Conservation (phyloP, 1,140 invertebrate species). For the Belonocnema kinseyi region DNA sequence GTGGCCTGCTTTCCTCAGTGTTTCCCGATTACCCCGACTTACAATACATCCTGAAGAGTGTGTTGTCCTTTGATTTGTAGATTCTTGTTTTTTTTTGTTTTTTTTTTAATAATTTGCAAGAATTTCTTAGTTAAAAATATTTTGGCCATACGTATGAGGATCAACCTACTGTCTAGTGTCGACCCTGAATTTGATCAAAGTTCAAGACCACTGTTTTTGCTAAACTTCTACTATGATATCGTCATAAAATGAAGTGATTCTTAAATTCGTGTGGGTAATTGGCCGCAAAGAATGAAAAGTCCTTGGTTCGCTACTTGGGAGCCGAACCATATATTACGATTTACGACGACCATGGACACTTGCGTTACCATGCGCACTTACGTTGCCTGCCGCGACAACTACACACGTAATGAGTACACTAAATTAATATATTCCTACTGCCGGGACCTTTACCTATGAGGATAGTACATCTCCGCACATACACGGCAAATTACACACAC, state of each 20-base stretch:
- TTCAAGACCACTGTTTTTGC: no score
- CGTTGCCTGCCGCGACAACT: slow-evolving; percentile 28
- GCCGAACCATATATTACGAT: slow-evolving; percentile 28
- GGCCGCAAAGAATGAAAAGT: slow-evolving; percentile 24
- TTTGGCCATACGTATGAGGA: no score
- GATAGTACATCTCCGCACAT: background rate
- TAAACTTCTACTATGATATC: no score
- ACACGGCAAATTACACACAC: background rate
- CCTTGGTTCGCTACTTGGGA: slow-evolving; percentile 36
- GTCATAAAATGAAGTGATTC: background rate
- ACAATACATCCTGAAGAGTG: no score
- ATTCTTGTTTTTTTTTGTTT: no score
- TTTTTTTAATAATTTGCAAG: no score
- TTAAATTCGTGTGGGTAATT: slow-evolving; percentile 34
- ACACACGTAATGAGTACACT: slow-evolving; percentile 62
- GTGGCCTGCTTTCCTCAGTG: no score
- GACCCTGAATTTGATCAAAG: no score
- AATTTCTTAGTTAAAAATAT: no score
- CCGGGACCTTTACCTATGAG: slow-evolving; percentile 51
- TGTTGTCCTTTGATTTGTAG: no score
- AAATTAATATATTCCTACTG: slow-evolving; percentile 64
- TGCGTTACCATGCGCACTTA: background rate
- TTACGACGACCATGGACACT: slow-evolving; percentile 32
- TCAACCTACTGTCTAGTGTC: no score
- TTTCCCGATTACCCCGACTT: no score